These are phyloP conservation scores for Toxotes lorentzi DNA, from an alignment of 2,797 vertebrate genomes.

Conservation along the genomic window DNA sequence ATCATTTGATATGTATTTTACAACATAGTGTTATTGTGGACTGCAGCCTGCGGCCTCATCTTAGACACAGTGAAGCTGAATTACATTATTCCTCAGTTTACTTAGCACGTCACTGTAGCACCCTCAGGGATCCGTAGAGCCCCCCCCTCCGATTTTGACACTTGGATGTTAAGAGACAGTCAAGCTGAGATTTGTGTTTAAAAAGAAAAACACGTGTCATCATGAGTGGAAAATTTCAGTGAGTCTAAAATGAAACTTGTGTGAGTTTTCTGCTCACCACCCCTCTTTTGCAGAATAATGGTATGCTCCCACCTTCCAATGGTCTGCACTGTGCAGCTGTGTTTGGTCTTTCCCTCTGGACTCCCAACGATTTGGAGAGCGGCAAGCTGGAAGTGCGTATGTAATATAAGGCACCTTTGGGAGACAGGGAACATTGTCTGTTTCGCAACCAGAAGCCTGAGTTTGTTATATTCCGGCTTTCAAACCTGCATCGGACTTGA, in stretches of 20 bases:
- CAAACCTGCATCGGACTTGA: not conserved
- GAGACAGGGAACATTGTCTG: conserved; percentile 33
- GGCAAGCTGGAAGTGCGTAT: conserved; percentile 24
- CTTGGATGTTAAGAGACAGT: not conserved
- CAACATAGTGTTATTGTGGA: not conserved
- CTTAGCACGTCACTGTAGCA: conserved; percentile 23
- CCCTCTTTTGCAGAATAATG: conserved; percentile 63
- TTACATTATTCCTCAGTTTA: not conserved
- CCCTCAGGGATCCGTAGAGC: not conserved
- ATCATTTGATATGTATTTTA: not conserved
- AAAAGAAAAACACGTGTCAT: rapidly evolving
- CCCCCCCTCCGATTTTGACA: too few species aligned
- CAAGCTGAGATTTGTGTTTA: rapidly evolving
- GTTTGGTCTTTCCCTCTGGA: conserved; percentile 47
- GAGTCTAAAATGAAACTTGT: conserved; percentile 5
- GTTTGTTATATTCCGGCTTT: not conserved
- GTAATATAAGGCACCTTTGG: conserved; percentile 6
- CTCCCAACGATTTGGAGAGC: conserved; percentile 17
- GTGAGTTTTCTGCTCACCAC: conserved; percentile 41
- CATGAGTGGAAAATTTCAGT: too few species aligned
- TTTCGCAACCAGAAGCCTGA: not conserved
- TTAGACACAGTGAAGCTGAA: not conserved
- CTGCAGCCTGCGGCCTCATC: not conserved
- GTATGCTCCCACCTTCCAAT: conserved; percentile 68
- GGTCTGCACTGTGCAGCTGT: conserved; percentile 46